phyloP scores from a whole-genome alignment of 2,888 invertebrate species.

The Agrilus cyanescens region DNA sequence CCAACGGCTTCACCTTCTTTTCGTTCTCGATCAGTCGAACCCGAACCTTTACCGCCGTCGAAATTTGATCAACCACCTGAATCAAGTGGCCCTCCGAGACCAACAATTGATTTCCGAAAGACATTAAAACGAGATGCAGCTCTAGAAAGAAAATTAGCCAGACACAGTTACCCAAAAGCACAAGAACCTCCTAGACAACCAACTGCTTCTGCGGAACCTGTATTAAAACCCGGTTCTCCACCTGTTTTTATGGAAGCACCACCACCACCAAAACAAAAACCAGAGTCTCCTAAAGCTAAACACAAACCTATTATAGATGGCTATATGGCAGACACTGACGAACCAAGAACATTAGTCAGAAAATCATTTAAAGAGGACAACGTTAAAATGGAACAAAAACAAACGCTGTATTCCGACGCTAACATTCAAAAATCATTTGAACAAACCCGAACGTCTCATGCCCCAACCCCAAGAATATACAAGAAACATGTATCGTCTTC shows the following conservation, averaged over 20 bases:
- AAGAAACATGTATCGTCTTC: constrained; percentile 29
- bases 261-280: constrained; percentile 26
- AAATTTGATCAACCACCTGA: constrained; percentile 42
- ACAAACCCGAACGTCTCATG: constrained; percentile 11
- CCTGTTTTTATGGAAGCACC: constrained; percentile 31
- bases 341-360: constrained; percentile 36
- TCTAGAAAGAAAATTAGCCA: constrained; percentile 27
- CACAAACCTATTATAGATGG: constrained; percentile 42
- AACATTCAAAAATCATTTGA: too few species aligned
- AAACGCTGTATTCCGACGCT: constrained; percentile 11
- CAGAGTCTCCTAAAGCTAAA: constrained; percentile 43
- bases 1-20: constrained; percentile 36
- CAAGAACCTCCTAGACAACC: constrained; percentile 22
- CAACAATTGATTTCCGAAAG: constrained; percentile 28
- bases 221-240: constrained; percentile 34
- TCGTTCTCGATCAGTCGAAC: constrained; percentile 44
- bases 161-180: constrained; percentile 22
- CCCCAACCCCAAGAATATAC: constrained; percentile 23
- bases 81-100: constrained; percentile 33
- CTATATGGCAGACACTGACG: constrained; percentile 61
- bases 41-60: constrained; percentile 42
- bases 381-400: constrained; percentile 23
- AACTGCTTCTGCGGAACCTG: constrained; percentile 22
- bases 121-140: constrained; percentile 21
- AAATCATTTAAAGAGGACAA: constrained; percentile 27